Base-by-base conservation (phyloP, 2,888 invertebrate genomes). In the Himalopsyche tibetana region DNA sequence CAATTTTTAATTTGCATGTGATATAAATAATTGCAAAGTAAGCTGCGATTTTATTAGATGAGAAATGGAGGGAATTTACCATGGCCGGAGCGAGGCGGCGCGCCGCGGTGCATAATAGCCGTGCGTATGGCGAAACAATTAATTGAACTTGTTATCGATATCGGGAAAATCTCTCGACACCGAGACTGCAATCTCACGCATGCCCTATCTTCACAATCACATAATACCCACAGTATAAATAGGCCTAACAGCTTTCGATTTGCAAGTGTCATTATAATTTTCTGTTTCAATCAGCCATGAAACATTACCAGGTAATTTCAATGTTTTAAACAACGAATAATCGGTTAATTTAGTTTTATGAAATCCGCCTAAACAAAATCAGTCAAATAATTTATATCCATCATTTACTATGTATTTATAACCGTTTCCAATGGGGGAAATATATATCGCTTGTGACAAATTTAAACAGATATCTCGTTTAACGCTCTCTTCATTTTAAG, bases 111-210 rank as follows among this genome's bases (percentile, higher is more conserved):
- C n/a, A 80, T 80, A 80, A 42, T 45, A 42, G 74, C 19, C 79
- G 36, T 28, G 85, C 81, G 82, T 28, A 82, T 79, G 38, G 82
- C 55, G 63, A 85, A 80, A 81, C 56, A 82, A 82, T 79, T 83
- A 80, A 82, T 83, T 83, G 82, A 79, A 40, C 82, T 85, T 80
- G 85, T 85, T 85, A 85, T 56, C 74, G 83, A 83, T 83, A 85
- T 85, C 17, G 55, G 42, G 83, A 81, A 74, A 80, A 85, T 85
- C 85, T 55, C 36, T 38, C 19, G 80, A 80, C n/a, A 28, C 45
- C 51, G 80, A 51, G 82, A 42, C 55, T 55, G 74, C 55, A 74
- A 82, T 82, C 82, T 63, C 84, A 19, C 82, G 69, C 82, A 74
- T 74, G 74, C 74, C 74, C 74, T 74, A 74, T 74, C 74, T 74